Base-by-base conservation (phyloP, 2,797 vertebrate genomes). In the Mormyrops boulengeri region DNA sequence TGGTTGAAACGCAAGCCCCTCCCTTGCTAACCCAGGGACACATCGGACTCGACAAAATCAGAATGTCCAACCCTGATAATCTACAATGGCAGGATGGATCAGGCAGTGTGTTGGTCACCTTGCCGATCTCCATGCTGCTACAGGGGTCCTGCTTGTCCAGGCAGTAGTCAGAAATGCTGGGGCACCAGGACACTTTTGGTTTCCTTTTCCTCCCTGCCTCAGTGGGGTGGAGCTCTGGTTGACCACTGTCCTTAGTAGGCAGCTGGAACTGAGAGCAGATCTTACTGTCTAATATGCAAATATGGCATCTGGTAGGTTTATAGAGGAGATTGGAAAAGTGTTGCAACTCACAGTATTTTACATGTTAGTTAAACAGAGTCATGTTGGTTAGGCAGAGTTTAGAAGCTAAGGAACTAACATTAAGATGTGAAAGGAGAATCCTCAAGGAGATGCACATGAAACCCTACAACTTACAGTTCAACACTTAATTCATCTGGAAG, bases 61-160 rank as follows among this genome's bases (percentile, higher is more conserved):
- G 14, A 6, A 34, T 41, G 69, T 77, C 5, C 17, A n/a, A 44
- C 73, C 73, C 73, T 44, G 73, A 19, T 44, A 8, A 19, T 41
- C 38, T 80, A 44, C 34, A 80, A 41, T n/a, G 17, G 53, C 53
- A 38, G 38, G 52, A n/a, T 87, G 19, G 52, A 17, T 87, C 11
- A 38, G 85, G 22, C 19, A 12, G 9, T 22, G 26, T 1, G 11
- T 88, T 91, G 44, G 80, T 62, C 89, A 96, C 96, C 96, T 96
- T 95, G 90, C 95, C 93, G 90, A 92, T 94, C 88, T 96, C 95
- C 96, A 96, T 96, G 90, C 87, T 52, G 90, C 82, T 11, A 89
- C 92, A 90, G 47, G 89, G 77, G 90, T 93, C 93, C 87, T 92
- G 89, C 91, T 92, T 92, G 86, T 93, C 95, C 91, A 96, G 94